Conservation (phyloP, 2,113 vertebrate genomes). For the Panthera tigris region DNA sequence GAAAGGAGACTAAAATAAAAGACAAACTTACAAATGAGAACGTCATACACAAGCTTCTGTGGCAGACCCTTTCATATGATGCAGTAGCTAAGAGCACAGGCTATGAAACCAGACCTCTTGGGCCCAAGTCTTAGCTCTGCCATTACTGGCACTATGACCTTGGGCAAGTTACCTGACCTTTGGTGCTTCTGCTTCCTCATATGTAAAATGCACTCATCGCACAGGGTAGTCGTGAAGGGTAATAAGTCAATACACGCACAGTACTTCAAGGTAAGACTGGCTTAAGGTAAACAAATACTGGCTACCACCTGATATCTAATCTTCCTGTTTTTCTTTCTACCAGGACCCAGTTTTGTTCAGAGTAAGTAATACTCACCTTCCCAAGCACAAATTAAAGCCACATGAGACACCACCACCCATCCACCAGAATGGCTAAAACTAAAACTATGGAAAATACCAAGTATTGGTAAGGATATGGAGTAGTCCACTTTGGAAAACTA, state of each 20-base stretch:
- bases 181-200: background rate
- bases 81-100: background rate
- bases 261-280: background rate
- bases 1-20: slow-evolving; percentile 18
- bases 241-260: background rate
- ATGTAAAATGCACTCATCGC: background rate
- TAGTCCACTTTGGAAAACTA: background rate
- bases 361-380: background rate
- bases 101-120: background rate
- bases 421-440: background rate
- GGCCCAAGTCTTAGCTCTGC: background rate
- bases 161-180: background rate
- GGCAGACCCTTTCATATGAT: background rate
- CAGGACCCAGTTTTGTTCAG: background rate
- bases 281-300: background rate
- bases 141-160: no score
- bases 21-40: background rate
- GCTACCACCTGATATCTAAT: background rate
- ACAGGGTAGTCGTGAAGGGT: background rate
- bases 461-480: background rate
- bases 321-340: background rate
- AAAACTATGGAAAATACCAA: background rate
- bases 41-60: background rate
- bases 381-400: background rate
- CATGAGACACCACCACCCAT: background rate